A percentile compares a stretch with the other conserved stretches of the same genome.
Evolutionary conservation across 2,113 vertebrate genomes (phyloP).

Genomic region (Corythornis madagascariensis): DNA sequence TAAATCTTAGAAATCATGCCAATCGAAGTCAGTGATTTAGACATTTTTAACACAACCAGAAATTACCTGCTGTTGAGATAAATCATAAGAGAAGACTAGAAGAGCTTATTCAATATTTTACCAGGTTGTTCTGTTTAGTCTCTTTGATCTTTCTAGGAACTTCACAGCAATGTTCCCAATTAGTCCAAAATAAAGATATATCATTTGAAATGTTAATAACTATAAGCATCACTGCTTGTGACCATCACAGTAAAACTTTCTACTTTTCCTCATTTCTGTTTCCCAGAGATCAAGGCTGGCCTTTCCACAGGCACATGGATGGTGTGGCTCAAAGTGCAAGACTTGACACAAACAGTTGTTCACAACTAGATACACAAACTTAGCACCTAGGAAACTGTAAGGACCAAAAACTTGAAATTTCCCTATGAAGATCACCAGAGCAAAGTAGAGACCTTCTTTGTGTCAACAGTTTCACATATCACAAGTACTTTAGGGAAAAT

Average conservation of each 20-base stretch:
- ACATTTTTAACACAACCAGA: background rate
- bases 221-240: background rate
- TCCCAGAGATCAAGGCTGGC: background rate
- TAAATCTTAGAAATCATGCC: background rate
- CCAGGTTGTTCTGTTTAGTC: background rate
- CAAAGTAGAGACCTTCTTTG: background rate
- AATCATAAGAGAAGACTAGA: background rate
- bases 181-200: background rate
- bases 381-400: accelerated
- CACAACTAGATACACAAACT: background rate
- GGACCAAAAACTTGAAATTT: background rate
- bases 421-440: background rate
- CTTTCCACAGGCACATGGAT: background rate
- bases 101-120: background rate
- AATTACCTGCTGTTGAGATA: background rate
- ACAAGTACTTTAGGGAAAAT: background rate
- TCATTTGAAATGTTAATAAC: background rate
- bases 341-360: background rate
- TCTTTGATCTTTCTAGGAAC: background rate
- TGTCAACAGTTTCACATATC: background rate
- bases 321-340: background rate
- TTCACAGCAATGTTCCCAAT: background rate
- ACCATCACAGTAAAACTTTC: background rate
- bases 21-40: background rate
- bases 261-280: background rate